Conservation (phyloP, 2,113 vertebrate genomes). For the Damaliscus lunatus region DNA sequence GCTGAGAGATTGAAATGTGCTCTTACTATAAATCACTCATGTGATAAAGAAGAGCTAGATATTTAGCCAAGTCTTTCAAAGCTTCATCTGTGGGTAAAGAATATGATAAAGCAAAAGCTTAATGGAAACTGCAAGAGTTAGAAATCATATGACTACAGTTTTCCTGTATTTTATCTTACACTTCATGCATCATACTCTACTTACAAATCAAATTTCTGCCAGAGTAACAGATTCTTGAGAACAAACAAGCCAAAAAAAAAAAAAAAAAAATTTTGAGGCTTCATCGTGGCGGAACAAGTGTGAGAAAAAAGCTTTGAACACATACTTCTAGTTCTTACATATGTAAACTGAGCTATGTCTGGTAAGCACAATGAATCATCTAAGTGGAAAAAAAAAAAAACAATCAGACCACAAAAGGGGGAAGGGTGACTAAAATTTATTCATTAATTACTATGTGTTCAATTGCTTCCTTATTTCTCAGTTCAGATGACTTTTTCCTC, state of each 20-base stretch:
- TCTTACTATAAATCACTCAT: background rate
- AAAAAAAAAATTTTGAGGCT: background rate
- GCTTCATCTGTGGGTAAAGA: background rate
- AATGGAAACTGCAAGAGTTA: background rate
- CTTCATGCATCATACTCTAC: background rate
- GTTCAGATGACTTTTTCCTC: background rate
- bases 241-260: background rate
- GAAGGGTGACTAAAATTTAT: background rate
- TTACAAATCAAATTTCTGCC: slow-evolving; percentile 16
- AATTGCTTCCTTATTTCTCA: background rate
- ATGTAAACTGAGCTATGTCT: background rate
- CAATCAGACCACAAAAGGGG: background rate
- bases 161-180: background rate
- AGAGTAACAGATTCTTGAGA: background rate
- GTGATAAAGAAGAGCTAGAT: background rate
- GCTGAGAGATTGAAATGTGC: background rate
- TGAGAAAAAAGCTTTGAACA: background rate
- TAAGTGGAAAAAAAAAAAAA: background rate
- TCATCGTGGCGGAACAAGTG: background rate
- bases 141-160: background rate
- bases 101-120: background rate
- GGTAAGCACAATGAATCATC: background rate
- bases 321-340: background rate
- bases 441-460: background rate
- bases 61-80: background rate